phyloP scores from a whole-genome alignment of 2,797 vertebrate genomes.

The Lepilemur septentrionalis region DNA sequence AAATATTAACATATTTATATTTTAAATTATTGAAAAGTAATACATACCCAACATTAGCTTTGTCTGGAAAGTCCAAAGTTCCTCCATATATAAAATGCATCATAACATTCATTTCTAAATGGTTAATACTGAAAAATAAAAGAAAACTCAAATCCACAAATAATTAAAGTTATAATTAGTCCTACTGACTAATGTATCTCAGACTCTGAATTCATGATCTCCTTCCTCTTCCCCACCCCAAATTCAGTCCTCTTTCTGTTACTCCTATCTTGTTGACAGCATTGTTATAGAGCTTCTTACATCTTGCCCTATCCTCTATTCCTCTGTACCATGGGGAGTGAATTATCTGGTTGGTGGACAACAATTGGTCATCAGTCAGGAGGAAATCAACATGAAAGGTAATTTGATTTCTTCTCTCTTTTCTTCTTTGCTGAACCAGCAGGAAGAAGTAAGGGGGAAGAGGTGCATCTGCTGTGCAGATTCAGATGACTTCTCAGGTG shows the following conservation, averaged over 20 bases:
- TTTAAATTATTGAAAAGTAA: slow-evolving; percentile 69
- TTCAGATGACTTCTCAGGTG: not conserved
- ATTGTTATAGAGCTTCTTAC: not conserved
- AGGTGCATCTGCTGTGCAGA: not conserved
- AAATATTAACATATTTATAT: slow-evolving; percentile 45
- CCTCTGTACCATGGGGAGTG: not conserved
- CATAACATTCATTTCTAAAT: slow-evolving; percentile 92
- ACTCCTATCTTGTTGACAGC: not conserved
- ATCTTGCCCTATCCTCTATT: not conserved
- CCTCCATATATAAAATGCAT: slow-evolving; percentile 96
- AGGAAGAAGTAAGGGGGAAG: not conserved
- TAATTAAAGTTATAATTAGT: not conserved
- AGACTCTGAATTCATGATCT: not conserved
- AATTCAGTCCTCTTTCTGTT: not conserved
- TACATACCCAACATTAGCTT: slow-evolving; percentile 92
- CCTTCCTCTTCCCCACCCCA: not conserved
- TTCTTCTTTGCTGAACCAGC: not conserved
- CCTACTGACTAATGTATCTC: not conserved
- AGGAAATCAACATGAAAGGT: not conserved
- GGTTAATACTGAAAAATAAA: slow-evolving; percentile 88
- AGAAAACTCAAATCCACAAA: slow-evolving; percentile 63
- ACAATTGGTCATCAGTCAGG: not conserved
- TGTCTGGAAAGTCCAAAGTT: slow-evolving; percentile 91
- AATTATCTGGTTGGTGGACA: not conserved
- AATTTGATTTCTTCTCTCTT: not conserved